phyloP scores from a whole-genome alignment of 2,888 invertebrate species.

The Hydraecia micacea region DNA sequence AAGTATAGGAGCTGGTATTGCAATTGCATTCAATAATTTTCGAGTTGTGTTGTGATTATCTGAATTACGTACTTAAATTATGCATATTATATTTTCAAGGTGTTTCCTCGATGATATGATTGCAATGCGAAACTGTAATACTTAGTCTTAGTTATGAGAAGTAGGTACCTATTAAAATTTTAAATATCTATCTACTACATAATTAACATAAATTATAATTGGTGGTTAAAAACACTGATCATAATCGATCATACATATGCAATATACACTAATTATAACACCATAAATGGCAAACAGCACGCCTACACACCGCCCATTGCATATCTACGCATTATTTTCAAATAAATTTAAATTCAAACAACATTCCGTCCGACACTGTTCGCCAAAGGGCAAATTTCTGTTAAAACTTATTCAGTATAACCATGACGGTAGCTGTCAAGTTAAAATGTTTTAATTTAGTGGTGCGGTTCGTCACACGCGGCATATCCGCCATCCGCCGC shows the following conservation, averaged over 20 bases:
- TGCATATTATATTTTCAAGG: neutral
- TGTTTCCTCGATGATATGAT: neutral
- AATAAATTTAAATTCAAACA: conserved; percentile 60
- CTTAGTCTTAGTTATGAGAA: neutral
- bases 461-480: conserved; percentile 80
- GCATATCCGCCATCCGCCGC: conserved; percentile 78
- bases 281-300: conserved; percentile 50
- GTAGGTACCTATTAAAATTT: neutral
- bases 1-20: conserved; percentile 52
- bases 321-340: conserved; percentile 59
- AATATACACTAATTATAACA: conserved; percentile 54
- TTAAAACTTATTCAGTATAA: conserved; percentile 77
- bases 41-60: neutral
- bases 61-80: neutral
- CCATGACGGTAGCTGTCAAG: conserved; percentile 85
- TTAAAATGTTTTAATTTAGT: conserved; percentile 89
- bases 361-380: conserved; percentile 67
- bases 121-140: neutral
- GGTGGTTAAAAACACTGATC: conserved; percentile 26
- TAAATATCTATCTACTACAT: neutral
- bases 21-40: neutral
- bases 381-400: conserved; percentile 75
- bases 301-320: conserved; percentile 58
- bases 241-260: conserved; percentile 41
- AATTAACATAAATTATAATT: conserved; percentile 35